phyloP scores from a whole-genome alignment of 2,888 invertebrate genomes.

The Sepiola atlantica region DNA sequence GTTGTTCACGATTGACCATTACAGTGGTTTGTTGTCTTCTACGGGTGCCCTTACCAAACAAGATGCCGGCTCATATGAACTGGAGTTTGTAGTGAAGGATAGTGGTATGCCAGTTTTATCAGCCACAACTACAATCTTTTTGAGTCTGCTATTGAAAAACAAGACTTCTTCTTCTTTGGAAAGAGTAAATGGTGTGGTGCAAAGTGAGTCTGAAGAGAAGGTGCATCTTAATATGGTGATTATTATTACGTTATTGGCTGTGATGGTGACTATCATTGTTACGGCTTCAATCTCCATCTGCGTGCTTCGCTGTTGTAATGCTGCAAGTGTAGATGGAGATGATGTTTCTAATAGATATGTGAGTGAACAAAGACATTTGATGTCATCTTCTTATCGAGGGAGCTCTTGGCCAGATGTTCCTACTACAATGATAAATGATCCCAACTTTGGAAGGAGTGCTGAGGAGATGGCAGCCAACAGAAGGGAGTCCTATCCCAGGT shows the following conservation, averaged over 20 bases:
- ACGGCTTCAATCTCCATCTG: background rate
- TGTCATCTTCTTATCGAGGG: background rate
- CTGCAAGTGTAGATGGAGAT: slow-evolving; percentile 32
- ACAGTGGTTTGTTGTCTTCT: slow-evolving; percentile 32
- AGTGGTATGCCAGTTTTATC: slow-evolving; percentile 5
- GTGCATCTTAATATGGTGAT: slow-evolving; percentile 32
- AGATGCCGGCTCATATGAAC: slow-evolving; percentile 32
- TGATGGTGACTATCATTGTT: background rate
- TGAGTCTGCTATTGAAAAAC: background rate
- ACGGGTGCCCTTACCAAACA: slow-evolving; percentile 32
- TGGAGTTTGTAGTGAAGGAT: background rate
- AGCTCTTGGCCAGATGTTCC: slow-evolving; percentile 21
- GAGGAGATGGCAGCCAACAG: background rate
- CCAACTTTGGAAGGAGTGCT: background rate
- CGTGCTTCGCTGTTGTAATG: slow-evolving; percentile 12
- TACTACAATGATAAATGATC: slow-evolving; percentile 12
- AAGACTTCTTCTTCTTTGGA: background rate
- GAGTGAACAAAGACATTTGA: slow-evolving; percentile 6
- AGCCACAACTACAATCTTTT: background rate
- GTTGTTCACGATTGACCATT: slow-evolving; percentile 12
- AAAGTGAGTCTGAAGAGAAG: background rate
- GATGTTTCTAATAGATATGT: slow-evolving; percentile 15
- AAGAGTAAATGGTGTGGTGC: background rate
- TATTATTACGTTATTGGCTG: background rate
- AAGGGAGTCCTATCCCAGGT: background rate